Conservation (phyloP, 1,140 invertebrate species). For the Drosophila subpulchrella region DNA sequence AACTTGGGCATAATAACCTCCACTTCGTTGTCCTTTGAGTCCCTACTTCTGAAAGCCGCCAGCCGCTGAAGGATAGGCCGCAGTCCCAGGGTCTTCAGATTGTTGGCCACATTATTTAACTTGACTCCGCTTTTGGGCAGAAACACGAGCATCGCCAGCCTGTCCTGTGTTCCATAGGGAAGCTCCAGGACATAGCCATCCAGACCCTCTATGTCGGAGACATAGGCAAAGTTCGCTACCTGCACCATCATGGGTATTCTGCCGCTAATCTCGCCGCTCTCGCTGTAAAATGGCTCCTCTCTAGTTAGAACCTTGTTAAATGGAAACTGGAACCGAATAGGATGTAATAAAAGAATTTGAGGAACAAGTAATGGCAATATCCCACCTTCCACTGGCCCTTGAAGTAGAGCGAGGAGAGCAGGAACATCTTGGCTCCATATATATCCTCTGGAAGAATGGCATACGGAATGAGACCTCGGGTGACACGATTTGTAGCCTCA, state of each 20-base stretch:
- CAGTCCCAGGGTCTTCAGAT: conserved; percentile 86
- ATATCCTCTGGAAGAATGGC: conserved; percentile 83
- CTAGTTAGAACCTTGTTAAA: conserved; percentile 89
- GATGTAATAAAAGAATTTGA: neutral
- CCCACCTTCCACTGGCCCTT: conserved; percentile 90
- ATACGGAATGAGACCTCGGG: conserved; percentile 89
- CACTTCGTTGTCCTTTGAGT: conserved; percentile 86
- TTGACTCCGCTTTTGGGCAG: conserved; percentile 77
- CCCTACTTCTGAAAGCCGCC: conserved; percentile 6
- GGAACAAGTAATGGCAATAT: neutral
- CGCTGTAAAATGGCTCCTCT: conserved; percentile 85
- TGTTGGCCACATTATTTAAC: conserved; percentile 85
- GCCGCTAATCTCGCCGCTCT: conserved; percentile 85
- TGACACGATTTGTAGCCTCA: conserved; percentile 87
- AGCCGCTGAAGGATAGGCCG: conserved; percentile 85
- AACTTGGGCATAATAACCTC: conserved; percentile 90
- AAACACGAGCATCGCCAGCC: conserved; percentile 67
- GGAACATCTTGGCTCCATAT: conserved; percentile 87
- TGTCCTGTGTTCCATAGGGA: conserved; percentile 86
- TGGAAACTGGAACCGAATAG: conserved; percentile 71
- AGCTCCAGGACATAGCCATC: conserved; percentile 89
- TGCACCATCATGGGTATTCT: conserved; percentile 88
- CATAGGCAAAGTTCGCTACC: conserved; percentile 85
- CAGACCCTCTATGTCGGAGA: conserved; percentile 85
- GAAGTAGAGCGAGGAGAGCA: conserved; percentile 93